Conservation (phyloP, 1,140 invertebrate species). For the Acarapis woodi region DNA sequence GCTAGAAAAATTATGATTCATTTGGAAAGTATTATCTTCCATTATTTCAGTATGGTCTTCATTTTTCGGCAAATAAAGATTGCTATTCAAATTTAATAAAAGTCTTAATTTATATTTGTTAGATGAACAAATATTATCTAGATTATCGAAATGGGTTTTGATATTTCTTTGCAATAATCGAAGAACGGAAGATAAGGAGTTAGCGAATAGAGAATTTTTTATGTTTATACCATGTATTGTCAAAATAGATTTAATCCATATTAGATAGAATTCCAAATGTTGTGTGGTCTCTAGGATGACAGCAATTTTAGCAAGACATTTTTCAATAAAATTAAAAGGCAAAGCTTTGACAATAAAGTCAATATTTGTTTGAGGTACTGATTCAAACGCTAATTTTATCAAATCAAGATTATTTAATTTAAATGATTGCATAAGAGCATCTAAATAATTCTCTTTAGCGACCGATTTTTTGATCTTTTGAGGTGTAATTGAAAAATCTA, state of each 20-base stretch:
- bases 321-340: constrained; percentile 39
- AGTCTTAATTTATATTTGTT: no score
- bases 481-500: constrained; percentile 43
- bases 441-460: constrained; percentile 28
- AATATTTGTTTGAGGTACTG: constrained; percentile 38
- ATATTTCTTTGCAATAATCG: constrained; percentile 30
- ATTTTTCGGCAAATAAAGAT: no score
- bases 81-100: no score
- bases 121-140: no score
- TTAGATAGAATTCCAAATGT: constrained; percentile 61
- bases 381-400: constrained; percentile 54
- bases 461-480: constrained; percentile 30
- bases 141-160: no score
- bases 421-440: constrained; percentile 51
- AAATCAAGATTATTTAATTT: constrained; percentile 51
- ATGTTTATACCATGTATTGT: constrained; percentile 27
- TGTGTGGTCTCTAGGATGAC: constrained; percentile 35
- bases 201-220: constrained; percentile 18
- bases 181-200: constrained; percentile 19
- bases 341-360: constrained; percentile 34
- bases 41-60: no score
- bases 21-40: no score
- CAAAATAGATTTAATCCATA: constrained; percentile 39
- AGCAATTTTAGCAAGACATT: constrained; percentile 35
- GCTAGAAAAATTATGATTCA: no score